Base-by-base conservation (phyloP, 2,797 vertebrate genomes). In the Chelon labrosus region DNA sequence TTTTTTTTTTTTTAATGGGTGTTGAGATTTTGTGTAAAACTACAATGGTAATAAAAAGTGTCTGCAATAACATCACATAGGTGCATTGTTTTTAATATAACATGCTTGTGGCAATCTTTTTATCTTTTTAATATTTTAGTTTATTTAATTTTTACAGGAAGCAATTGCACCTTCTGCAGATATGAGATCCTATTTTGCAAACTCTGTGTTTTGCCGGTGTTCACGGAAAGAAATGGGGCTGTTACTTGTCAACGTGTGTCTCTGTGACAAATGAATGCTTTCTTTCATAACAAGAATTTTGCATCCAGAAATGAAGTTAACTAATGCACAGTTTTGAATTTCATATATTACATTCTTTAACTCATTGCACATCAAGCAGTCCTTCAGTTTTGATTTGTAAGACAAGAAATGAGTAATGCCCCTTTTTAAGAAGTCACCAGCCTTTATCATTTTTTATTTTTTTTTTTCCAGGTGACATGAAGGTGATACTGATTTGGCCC, bases 401-500 rank as follows among this genome's bases (percentile, higher is more conserved):
- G n/a, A 57, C 10, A 2, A 60, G 25, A 74, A 77, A 58, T 75
- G 37, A 85, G 68, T 46, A 55, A 60, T 17, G 3, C 13, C 27
- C 25, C 46, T 77, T 27, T 79, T 83, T 80, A 83, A 85, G 50
- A 78, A 75, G 73, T 75, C 79, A 59, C 55, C 63, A 57, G 59
- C 79, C 59, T 88, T 84, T 74, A 65, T 85, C 51, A 42, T 35
- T 78, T 76, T 73, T 78, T 73, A 50, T 22, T 73, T 82, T 72
- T 82, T 72, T 79, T 73, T 70, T 41, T 77, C 70, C 87, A 89
- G 89, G 87, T 91, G 90, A 92, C 88, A 90, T 91, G 88, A 93
- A 93, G 92, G 91, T 91, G 91, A 89, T 88, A 82, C 86, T 82
- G 74, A 87, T 88, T 91, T 86, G 70, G 80, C 85, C 92, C 89